Base-by-base conservation (phyloP, 2,888 invertebrate genomes). In the Drosophila acutilabella region DNA sequence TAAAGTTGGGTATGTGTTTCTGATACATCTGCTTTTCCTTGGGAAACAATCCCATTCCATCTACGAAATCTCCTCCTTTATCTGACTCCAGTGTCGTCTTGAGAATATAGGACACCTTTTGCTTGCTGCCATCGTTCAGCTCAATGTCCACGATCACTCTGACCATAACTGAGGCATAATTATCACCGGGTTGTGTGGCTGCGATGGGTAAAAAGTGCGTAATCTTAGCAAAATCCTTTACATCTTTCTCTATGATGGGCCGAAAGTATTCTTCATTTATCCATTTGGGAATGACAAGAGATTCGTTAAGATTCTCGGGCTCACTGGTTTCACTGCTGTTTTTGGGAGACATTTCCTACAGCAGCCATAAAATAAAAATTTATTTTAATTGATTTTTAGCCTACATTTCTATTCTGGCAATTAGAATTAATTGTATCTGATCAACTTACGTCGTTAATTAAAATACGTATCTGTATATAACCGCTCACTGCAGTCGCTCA, bases 141-240 rank as follows among this genome's bases (percentile, higher is more conserved):
- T 81, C 59, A 0, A 91, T 33, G 23, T 89, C 84, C 13, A 91
- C 73, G 13, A 74, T 10, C 3, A 86, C 84, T 16, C 92, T 80
- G 33, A 90, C 78, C 89, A 92, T 90, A 33, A 88, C 65, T 1
- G 92, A 91, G 2, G 89, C 77, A 20, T 86, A 92, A 64, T 92
- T 92, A 45, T 92, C 92, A 2, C 91, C 92, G 0, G 89, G 85
- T 0, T 80, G 81, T 20, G 89, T 90, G 7, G 90, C 91, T 10
- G 91, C 90, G 10, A 84, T 72, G 0, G 86, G 44, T 4, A 53
- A 69, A 36, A 90, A 86, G 5, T 64, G 78, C 2, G 72, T 59
- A 8, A 91, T 78, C 48, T 66, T 62, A 0, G 61, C 52, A 26
- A 81, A 85, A 11, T 79, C 52, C 0, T 72, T 47, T 1, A 85